Evolutionary conservation across 2,113 vertebrate genomes (phyloP), one percentile per base, ranked within the genome.

Genomic region (Probosciger aterrimus): DNA sequence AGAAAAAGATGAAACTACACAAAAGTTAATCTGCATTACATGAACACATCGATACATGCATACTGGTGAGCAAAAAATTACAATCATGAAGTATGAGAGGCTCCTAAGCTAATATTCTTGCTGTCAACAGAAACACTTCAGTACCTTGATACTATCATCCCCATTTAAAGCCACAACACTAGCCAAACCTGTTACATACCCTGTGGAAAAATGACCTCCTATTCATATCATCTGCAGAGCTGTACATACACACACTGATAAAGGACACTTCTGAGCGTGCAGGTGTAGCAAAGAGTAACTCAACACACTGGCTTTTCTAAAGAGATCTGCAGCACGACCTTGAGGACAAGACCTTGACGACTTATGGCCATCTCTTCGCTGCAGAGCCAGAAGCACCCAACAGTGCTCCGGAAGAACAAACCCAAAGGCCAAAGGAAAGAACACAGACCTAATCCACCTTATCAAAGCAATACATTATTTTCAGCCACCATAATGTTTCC

Each of bases 401-500:
- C 53, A 49, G 55, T 43, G 81, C 81, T 69, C 63, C n/a, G 7
- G 68, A 31, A 80, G 70, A 67, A 68, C 70, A 69, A 95, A 65
- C 49, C 18, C 28, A 37, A 57, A 60, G 62, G 92, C 62, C 90
- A 63, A 62, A 80, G n/a, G 41, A 62, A 91, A 75, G 74, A 82
- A 82, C 35, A 46, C 27, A 67, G 77, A 76, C 44, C 63, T 88
- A 83, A 86, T 75, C 37, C 68, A 81, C 39, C 41, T 76, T 82
- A 88, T 85, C 92, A 97, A 90, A 94, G 88, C 82, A 90, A 83
- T 53, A 76, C 31, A 6, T 83, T 80, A 82, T 92, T 95, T 91
- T 79, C 93, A 62, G 37, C 11, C 53, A 87, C 92, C 82, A 49
- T 96, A 83, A 82, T 95, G 81, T 95, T 97, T 97, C 96, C 96